Evolutionary conservation across 2,113 vertebrate genomes (phyloP).

Genomic region (Cryptotis parvus): DNA sequence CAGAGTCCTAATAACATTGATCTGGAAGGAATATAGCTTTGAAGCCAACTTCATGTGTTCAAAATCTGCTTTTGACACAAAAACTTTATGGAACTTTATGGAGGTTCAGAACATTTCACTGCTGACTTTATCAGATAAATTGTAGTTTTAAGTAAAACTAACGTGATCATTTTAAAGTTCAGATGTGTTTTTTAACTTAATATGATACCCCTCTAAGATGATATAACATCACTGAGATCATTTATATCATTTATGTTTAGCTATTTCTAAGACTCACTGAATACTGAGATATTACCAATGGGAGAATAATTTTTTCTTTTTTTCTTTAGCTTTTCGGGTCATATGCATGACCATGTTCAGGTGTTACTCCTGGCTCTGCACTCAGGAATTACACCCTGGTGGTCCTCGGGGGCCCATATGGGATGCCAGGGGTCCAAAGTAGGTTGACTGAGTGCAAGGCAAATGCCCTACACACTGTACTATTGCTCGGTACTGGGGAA

Average conservation of each 20-base stretch:
- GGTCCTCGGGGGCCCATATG: too few relatives aligned
- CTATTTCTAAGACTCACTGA: background rate
- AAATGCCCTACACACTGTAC: too few relatives aligned
- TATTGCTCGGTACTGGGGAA: too few relatives aligned
- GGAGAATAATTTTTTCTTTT: conserved; percentile 25
- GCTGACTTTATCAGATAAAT: background rate
- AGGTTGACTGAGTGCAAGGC: too few relatives aligned
- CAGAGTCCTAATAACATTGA: background rate
- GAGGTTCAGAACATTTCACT: background rate
- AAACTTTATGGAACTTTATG: background rate
- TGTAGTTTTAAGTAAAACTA: conserved; percentile 1
- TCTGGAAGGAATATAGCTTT: background rate
- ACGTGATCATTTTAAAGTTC: conserved; percentile 19
- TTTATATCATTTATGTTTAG: conserved; percentile 6
- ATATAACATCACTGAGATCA: background rate
- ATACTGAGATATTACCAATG: conserved; percentile 14
- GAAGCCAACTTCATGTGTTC: background rate
- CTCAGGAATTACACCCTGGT: too few relatives aligned
- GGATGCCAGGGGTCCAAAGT: too few relatives aligned
- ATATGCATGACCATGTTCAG: too few relatives aligned
- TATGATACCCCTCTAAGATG: background rate
- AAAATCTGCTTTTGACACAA: background rate
- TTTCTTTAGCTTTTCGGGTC: too few relatives aligned
- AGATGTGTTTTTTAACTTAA: conserved; percentile 20
- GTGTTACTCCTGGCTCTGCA: too few relatives aligned